A percentile compares a stretch with the other conserved stretches of the same genome.
Conservation (phyloP, 2,888 invertebrate species). For the Folsomia manolachei region DNA sequence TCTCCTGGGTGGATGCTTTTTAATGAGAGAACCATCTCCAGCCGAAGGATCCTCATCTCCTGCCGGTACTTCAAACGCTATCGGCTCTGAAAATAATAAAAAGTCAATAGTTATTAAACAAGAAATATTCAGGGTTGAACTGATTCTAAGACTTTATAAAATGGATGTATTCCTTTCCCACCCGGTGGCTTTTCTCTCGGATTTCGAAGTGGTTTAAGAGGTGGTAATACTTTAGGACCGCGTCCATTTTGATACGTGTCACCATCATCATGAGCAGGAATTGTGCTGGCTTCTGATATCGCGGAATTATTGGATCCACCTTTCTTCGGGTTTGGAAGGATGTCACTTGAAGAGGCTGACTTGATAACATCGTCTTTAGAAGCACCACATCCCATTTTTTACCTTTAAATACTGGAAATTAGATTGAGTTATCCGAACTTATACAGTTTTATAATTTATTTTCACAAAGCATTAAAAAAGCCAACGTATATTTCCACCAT, state of each 20-base stretch:
- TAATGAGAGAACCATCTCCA: constrained; percentile 40
- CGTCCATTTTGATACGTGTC: constrained; percentile 40
- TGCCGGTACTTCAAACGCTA: constrained; percentile 50
- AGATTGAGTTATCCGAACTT: background rate
- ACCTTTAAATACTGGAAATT: background rate
- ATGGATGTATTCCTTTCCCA: background rate
- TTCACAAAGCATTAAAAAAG: too few species aligned
- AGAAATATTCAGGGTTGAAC: too few species aligned
- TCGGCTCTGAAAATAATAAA: constrained; percentile 35
- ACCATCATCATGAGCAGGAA: constrained; percentile 39
- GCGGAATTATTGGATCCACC: constrained; percentile 37
- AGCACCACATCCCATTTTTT: constrained; percentile 49
- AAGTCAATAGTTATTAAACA: constrained; percentile 1
- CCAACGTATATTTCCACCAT: too few species aligned
- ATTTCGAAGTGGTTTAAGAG: constrained; percentile 45
- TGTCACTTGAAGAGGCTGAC: constrained; percentile 30
- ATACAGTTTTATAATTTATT: too few species aligned
- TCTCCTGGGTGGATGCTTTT: constrained; percentile 47
- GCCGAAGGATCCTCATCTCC: constrained; percentile 27
- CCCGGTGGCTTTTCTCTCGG: background rate
- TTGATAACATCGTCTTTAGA: constrained; percentile 49
- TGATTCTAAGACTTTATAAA: background rate
- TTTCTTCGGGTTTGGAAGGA: constrained; percentile 27
- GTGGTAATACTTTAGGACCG: constrained; percentile 39
- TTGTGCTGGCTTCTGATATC: constrained; percentile 45